Evolutionary conservation across 2,113 vertebrate species (phyloP), one percentile per base, ranked within the genome.

Genomic region (Origma solitaria): DNA sequence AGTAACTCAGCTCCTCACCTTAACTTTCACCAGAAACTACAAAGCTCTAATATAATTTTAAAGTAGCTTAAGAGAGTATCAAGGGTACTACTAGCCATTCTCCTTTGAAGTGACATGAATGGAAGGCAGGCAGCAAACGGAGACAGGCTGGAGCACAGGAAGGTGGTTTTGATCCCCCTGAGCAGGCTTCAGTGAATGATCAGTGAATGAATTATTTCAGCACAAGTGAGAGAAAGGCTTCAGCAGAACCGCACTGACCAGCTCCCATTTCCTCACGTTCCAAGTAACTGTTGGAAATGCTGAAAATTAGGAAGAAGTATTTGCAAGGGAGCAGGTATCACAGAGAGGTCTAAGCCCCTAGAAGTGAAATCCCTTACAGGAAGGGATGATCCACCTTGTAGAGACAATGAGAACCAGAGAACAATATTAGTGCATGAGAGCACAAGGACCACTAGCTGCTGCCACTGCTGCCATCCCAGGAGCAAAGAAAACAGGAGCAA

Each of bases 361-460:
- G 50, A 77, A 15, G 19, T 11, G 57, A 47, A 77, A 50, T 18
- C 19, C 23, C 11, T 33, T 44, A 19, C 58, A 47, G 44, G 44
- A 84, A 27, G 17, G 15, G 21, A 8, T 24, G 28, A 70, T 2
- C 13, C 51, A 25, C 27, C 28, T 1, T 2, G 33, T 7, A 25
- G 28, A 2, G 15, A 60, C 30, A 47, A 40, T 0, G 0, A 23
- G 31, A 75, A 15, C 3, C 10, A 17, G 19, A 40, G 47, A 56
- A 10, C n/a, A 30, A 6, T 2, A 7, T 15, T 21, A 1, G 28
- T 2, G 49, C 2, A 1, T 31, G 23, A 24, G n/a, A n/a, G 22
- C n/a, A 49, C 12, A 4, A 24, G 37, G 56, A 57, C 16, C 40
- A 30, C 22, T 0, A 2, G 16, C 38, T 79, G 51, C 61, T 24